Percentiles rank a stretch among this genome's conserved stretches.
These are phyloP conservation scores for Bovichtus diacanthus DNA, from an alignment of 2,797 vertebrate species.

Conservation along the genomic window DNA sequence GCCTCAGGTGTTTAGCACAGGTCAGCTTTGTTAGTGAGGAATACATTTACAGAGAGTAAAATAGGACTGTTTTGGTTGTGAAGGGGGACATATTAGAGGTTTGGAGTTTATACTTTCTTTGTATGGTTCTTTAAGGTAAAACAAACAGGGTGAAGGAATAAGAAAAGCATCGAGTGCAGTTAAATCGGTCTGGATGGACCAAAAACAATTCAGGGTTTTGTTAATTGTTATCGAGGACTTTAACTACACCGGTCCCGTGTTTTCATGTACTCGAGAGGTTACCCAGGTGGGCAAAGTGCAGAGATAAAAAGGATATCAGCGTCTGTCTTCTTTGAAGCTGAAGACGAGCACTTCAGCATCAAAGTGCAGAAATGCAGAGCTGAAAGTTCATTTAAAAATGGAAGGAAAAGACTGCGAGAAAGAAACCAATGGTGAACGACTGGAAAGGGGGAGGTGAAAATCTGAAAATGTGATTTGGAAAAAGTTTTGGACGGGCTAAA, in stretches of 20 bases:
- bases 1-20: conserved; percentile 3
- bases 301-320: conserved; percentile 8
- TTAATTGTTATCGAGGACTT: background rate
- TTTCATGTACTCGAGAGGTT: background rate
- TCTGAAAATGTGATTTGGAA: conserved; percentile 64
- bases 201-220: background rate
- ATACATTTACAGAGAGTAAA: background rate
- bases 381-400: conserved; percentile 24
- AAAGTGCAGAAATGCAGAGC: conserved; percentile 2
- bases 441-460: conserved; percentile 34
- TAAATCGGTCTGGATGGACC: background rate
- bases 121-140: background rate
- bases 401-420: conserved; percentile 30
- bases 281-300: conserved; percentile 24
- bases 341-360: background rate
- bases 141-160: background rate
- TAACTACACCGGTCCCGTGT: background rate
- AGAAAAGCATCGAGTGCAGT: background rate
- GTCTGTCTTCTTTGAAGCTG: background rate
- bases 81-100: background rate
- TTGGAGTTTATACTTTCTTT: conserved; percentile 4
- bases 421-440: conserved; percentile 33
- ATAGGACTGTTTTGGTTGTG: background rate
- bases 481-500: conserved; percentile 38
- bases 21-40: conserved; percentile 7